Base-by-base conservation (phyloP, 2,113 vertebrate genomes). In the Orcinus orca region DNA sequence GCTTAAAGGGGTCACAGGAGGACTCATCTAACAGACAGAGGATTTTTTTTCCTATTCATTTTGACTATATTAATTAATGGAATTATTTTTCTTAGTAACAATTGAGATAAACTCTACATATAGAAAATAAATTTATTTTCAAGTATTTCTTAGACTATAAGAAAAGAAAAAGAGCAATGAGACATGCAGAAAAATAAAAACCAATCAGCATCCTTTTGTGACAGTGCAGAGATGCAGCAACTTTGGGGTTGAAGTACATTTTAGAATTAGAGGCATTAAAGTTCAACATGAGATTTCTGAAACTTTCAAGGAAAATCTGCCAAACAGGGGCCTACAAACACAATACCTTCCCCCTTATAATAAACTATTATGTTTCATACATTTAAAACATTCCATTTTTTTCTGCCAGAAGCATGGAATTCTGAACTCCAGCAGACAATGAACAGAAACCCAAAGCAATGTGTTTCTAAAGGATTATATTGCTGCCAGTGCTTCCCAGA, bases 391-490 rank as follows among this genome's bases (percentile, higher is more conserved):
- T 81, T 55, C 60, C 62, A 20, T 18, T 62, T 86, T 62, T 80
- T 65, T 92, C 93, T 92, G 71, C 81, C 88, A 44, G 63, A 95
- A 89, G 74, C 60, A 23, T 67, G 63, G 79, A 82, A 95, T 96
- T 97, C 58, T 80, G 83, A 93, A 87, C 86, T 67, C 93, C 5
- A 55, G 74, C n/a, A 92, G 76, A 95, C 86, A 91, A 91, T 87
- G 93, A 86, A 86, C 33, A 84, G 85, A 97, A 95, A 89, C 58
- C 44, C 82, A 26, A 83, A 90, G 73, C 92, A 79, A 7, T 33
- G 76, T 92, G 77, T 80, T 86, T 92, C 94, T 95, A 89, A 97
- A 92, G 86, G 92, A 77, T 79, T 90, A 17, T 91, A 44, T 74
- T 81, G 77, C 68, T 38, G 67, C 67, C 55, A 23, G 1, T 38